Conservation (phyloP, 2,113 vertebrate species). For the Podarcis cretensis region DNA sequence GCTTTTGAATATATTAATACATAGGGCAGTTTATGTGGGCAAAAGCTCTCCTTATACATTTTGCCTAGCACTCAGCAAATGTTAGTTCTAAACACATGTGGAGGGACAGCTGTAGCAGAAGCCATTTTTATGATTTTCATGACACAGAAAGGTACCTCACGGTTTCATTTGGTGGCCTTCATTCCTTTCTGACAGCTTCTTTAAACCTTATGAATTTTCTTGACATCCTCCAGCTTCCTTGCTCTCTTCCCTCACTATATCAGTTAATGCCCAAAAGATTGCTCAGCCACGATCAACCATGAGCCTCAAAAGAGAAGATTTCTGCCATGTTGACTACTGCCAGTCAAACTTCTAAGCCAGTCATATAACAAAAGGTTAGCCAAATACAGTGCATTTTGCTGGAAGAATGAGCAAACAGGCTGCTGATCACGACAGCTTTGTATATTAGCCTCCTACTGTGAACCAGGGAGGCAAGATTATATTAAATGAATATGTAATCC, state of each 20-base stretch:
- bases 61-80: neutral
- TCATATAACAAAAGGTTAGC: conserved; percentile 8
- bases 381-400: conserved; percentile 22
- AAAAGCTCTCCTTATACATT: neutral
- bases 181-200: conserved; percentile 29
- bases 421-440: conserved; percentile 39
- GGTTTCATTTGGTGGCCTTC: neutral
- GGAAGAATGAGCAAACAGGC: conserved; percentile 17
- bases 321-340: neutral
- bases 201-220: conserved; percentile 28
- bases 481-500: conserved; percentile 50
- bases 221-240: neutral
- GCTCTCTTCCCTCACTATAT: neutral
- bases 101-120: neutral
- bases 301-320: conserved; percentile 10
- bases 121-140: neutral
- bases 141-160: neutral
- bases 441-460: conserved; percentile 12
- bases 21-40: neutral
- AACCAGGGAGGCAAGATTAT: conserved; percentile 25
- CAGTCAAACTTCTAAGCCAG: neutral
- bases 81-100: neutral
- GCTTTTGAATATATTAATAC: neutral
- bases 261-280: conserved; percentile 31
- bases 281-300: conserved; percentile 11